Evolutionary conservation across 1,140 invertebrate genomes (phyloP).

Genomic region (Notospermus geniculatus): DNA sequence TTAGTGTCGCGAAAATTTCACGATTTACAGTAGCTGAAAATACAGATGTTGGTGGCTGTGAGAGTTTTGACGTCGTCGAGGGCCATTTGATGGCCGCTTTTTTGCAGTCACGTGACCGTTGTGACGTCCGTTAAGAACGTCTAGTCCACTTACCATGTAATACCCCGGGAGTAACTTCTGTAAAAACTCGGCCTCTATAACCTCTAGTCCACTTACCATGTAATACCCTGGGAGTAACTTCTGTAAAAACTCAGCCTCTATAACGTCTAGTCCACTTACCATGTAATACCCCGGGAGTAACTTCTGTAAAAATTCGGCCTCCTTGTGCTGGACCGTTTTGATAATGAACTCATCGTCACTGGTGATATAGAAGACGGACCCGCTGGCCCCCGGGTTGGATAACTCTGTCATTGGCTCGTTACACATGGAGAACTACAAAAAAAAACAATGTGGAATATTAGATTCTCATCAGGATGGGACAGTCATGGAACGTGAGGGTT

Average conservation of each 20-base stretch:
- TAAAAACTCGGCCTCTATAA: conserved; percentile 98
- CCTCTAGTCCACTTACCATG: too few species aligned
- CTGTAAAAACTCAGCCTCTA: not conserved
- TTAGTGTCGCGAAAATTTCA: too few species aligned
- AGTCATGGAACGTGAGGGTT: too few species aligned
- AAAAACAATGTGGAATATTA: conserved; percentile 8
- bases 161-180: conserved; percentile 97
- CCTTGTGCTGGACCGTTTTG: conserved; percentile 99
- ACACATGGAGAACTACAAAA: conserved; percentile 88
- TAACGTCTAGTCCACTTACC: too few species aligned
- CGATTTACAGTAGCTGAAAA: too few species aligned
- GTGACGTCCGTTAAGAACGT: not conserved
- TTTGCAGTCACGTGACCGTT: too few species aligned
- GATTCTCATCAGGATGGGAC: not conserved
- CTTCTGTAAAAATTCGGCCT: conserved; percentile 99
- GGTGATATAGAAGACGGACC: conserved; percentile 98
- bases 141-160: conserved; percentile 76
- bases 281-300: conserved; percentile 94
- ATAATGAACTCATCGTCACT: conserved; percentile 99
- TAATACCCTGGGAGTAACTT: too few species aligned
- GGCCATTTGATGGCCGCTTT: too few species aligned
- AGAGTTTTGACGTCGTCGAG: too few species aligned
- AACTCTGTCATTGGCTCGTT: conserved; percentile 88
- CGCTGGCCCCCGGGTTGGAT: conserved; percentile 98
- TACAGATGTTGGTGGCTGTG: too few species aligned